Percentiles rank a stretch among this genome's conserved stretches.
These are phyloP conservation scores for Drosophila recens DNA, from an alignment of 2,888 invertebrate genomes.

Conservation along the genomic window DNA sequence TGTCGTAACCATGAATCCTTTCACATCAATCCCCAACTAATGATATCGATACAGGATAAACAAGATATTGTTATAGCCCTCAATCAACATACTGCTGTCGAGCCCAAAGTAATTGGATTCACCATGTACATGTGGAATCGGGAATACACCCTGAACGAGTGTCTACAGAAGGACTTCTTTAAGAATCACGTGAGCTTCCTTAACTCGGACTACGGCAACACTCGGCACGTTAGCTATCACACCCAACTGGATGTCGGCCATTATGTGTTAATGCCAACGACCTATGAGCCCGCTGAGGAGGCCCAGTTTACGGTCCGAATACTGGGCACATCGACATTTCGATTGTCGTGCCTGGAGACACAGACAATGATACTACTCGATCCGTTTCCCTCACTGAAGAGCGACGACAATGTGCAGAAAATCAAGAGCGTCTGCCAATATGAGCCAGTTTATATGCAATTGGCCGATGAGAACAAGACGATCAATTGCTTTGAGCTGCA, in stretches of 20 bases:
- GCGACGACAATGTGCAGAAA: conserved; percentile 86
- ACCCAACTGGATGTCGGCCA: conserved; percentile 92
- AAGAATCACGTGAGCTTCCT: conserved; percentile 94
- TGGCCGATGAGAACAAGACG: conserved; percentile 95
- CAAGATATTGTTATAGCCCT: conserved; percentile 94
- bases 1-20: conserved; percentile 96
- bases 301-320: conserved; percentile 94
- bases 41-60: conserved; percentile 91
- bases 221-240: conserved; percentile 93
- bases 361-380: conserved; percentile 85
- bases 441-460: conserved; percentile 94
- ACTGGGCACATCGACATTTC: conserved; percentile 90
- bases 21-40: conserved; percentile 96
- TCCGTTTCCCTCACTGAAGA: conserved; percentile 84
- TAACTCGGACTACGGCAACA: conserved; percentile 96
- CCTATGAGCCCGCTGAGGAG: conserved; percentile 96
- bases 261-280: conserved; percentile 94
- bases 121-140: conserved; percentile 89
- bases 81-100: conserved; percentile 95
- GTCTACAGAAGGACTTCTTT: conserved; percentile 92
- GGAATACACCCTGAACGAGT: conserved; percentile 87
- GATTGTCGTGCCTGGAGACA: conserved; percentile 90
- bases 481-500: conserved; percentile 96
- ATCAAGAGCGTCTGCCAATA: conserved; percentile 88
- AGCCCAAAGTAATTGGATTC: conserved; percentile 96